Base-by-base conservation (phyloP, 2,797 vertebrate genomes). In the Cryptoprocta ferox region DNA sequence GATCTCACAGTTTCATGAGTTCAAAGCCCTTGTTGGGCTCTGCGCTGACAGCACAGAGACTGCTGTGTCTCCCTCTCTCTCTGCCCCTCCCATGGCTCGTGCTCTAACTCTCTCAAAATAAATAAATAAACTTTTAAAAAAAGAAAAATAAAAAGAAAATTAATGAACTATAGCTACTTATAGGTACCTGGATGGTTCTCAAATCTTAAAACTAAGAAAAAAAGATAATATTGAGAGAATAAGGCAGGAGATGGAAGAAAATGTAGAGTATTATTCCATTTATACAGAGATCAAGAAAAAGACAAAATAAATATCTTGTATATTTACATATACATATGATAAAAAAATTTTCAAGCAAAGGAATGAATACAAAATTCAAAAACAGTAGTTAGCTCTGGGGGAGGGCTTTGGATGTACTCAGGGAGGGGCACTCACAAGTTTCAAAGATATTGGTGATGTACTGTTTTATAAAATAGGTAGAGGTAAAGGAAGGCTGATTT, bases 301-400 rank as follows among this genome's bases (percentile, higher is more conserved):
- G 87, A 68, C 28, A 6, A 95, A 96, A 66, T 86, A 90, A 89
- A 30, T n/a, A 81, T 50, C 30, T 56, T 91, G 6, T 63, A 48
- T 68, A 19, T 3, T 35, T 73, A 70, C 28, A 59, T 7, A 28
- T 61, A 75, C 1, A 61, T 65, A 50, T 85, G 5, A 66, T 42
- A 81, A 68, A 37, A 61, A 56, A 32, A n/a, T n/a, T 48, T 70
- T 78, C 24, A 90, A 86, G 39, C 21, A 92, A 92, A 94, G 13
- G 68, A 87, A 83, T 83, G 84, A 92, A 82, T 61, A 84, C 48
- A 83, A 94, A 86, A 92, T 85, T 91, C 28, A 84, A 24, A 82
- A 82, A 61, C 37, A 84, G n/a, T 66, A 30, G 19, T 35, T 84
- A 70, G 13, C 32, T 93, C 65, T 90, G 48, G 15, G n/a, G 18